These are phyloP conservation scores for Platyscapa corneri DNA, from an alignment of 1,140 invertebrate genomes.

Conservation along the genomic window DNA sequence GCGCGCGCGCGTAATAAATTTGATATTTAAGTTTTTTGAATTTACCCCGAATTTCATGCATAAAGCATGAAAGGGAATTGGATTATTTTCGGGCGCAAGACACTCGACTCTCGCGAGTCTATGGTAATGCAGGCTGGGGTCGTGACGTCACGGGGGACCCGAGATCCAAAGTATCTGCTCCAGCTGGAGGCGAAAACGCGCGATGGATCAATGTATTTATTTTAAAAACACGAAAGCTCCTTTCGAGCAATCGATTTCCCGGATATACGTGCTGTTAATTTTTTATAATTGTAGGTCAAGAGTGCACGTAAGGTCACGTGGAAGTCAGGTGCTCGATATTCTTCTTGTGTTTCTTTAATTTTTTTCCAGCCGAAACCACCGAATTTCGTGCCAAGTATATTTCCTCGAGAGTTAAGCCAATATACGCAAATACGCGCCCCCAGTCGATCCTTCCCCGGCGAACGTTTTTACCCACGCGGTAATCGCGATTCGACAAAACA, in stretches of 20 bases:
- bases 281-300: slow-evolving; percentile 56
- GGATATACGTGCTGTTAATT: slow-evolving; percentile 4
- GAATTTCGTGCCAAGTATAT: slow-evolving; percentile 39
- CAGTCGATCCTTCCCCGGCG: slow-evolving; percentile 2
- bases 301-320: slow-evolving; percentile 56
- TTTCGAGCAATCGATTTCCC: neutral
- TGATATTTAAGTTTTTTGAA: too few species aligned
- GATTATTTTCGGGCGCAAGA: neutral
- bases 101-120: neutral
- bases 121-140: too few species aligned
- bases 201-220: neutral
- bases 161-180: too few species aligned
- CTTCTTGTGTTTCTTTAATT: slow-evolving; percentile 13
- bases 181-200: too few species aligned
- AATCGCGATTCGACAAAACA: too few species aligned
- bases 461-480: too few species aligned
- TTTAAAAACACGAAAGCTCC: neutral
- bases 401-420: slow-evolving; percentile 21
- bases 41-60: too few species aligned
- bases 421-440: neutral
- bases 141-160: too few species aligned
- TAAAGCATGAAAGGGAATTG: neutral
- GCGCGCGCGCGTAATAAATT: too few species aligned
- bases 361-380: neutral
- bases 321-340: slow-evolving; percentile 44